Base-by-base conservation (phyloP, 1,140 invertebrate species). In the Latrodectus geometricus region DNA sequence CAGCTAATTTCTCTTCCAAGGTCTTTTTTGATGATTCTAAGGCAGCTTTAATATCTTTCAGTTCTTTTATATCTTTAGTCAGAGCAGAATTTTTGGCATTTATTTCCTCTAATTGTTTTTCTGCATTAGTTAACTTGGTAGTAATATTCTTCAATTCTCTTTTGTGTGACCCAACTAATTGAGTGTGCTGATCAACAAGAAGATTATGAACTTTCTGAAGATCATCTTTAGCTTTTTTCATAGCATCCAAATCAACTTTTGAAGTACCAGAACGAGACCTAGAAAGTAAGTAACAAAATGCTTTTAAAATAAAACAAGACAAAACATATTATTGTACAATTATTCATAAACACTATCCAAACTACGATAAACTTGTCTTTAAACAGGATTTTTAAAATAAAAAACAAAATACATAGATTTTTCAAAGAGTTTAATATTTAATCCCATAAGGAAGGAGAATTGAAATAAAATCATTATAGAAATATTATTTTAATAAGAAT, bases 181-280 rank as follows among this genome's bases (percentile, higher is more conserved):
- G 78, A 17, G 73, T 81, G 77, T 82, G 78, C 5, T 82, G 86
- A 15, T 82, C 86, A 35, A 82, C 48, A 11, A 87, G 20, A 14
- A 82, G 21, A 14, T 35, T 48, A 14, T 87, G 72, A 12, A 82
- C 73, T 77, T 81, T 76, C 21, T 87, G 78, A 8, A 87, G 35
- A 21, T 87, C 70, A 50, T 87, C 86, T 35, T 50, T 75, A 15
- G 86, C 68, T 50, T 87, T 87, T 56, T 87, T 81, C 23, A 87
- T 11, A 21, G 61, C 17, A 21, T 87, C 78, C 7, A 56, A 54
- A 21, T 87, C 86, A 11, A 35, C 65, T 21, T 77, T 86, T 9
- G 83, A 70, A 49, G 35, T 17, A n/a, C 66, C 83, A 77, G 14
- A 15, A 20, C 50, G 23, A 48, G 74, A 86, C 50, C 83, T 85